Conservation (phyloP, 2,113 vertebrate species). For the Muscicapa adusta region DNA sequence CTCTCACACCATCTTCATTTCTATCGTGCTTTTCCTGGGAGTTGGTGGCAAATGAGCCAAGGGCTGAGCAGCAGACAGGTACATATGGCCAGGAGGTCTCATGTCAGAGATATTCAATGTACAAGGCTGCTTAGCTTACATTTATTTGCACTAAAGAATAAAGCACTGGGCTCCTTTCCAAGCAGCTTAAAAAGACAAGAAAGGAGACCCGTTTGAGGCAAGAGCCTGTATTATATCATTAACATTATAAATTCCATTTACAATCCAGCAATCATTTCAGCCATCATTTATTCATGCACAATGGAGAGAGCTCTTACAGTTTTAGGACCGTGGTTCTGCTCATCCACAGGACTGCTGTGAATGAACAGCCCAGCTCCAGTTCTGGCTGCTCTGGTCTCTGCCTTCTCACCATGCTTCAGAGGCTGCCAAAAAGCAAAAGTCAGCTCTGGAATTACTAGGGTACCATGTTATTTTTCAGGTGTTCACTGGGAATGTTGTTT, state of each 20-base stretch:
- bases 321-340: background rate
- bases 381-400: background rate
- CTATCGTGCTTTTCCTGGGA: background rate
- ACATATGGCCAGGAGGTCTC: background rate
- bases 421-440: background rate
- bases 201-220: background rate
- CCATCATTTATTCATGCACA: slow-evolving; percentile 52
- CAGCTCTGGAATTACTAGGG: background rate
- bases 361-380: background rate
- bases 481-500: background rate
- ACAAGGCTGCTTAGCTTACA: slow-evolving; percentile 2
- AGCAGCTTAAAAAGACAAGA: slow-evolving; percentile 31
- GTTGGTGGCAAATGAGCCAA: background rate
- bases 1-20: background rate
- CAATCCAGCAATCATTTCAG: slow-evolving; percentile 16
- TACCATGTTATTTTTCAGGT: background rate
- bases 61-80: slow-evolving; percentile 9
- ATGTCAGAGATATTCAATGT: background rate
- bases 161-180: slow-evolving; percentile 24
- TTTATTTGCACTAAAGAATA: slow-evolving; percentile 26
- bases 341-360: background rate
- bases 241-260: slow-evolving; percentile 33
- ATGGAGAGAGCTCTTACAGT: background rate
- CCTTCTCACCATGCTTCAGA: background rate
- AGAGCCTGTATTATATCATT: background rate